Base-by-base conservation (phyloP, 2,888 invertebrate genomes). In the Shargacucullia verbasci region DNA sequence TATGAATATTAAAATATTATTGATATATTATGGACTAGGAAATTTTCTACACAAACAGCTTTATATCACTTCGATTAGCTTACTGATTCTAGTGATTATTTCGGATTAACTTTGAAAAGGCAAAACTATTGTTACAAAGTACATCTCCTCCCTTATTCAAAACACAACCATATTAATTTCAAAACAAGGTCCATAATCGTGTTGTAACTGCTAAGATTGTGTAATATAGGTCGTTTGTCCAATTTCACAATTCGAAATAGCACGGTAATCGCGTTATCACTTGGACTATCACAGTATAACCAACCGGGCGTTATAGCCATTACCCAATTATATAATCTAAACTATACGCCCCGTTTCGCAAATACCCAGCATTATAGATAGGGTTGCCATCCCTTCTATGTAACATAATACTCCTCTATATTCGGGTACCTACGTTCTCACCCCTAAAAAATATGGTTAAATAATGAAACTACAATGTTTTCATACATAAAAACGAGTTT, bases 231-330 rank as follows among this genome's bases (percentile, higher is more conserved):
- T 66, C 69, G 63, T 69, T 78, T 64, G 67, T 63, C 59, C 70
- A 77, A 79, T 77, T 77, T 73, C 63, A 66, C 49, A 73, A 76
- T 73, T 64, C 60, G 60, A 64, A 76, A 67, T 63, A 53, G 65
- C 55, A 44, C 60, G 52, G 60, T 76, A 75, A 74, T 71, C 66
- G 65, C 48, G 54, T 63, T 76, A 77, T 73, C 67, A 63, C 69
- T 63, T 64, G 55, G 67, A 67, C 66, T 75, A 78, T 61, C 62
- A 48, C 43, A 45, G 55, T 65, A 68, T 61, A 64, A 52, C 61
- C 57, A 45, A 50, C 70, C 59, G 50, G 38, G 40, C 43, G 39
- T 58, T 58, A 65, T 62, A 37, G 60, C 49, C 69, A 72, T 72
- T 76, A 70, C 52, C 63, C 70, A 70, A 76, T 72, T 63, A 61